Evolutionary conservation across 2,797 vertebrate genomes (phyloP), one percentile per base, ranked within the genome.

Genomic region (Cuniculus paca): DNA sequence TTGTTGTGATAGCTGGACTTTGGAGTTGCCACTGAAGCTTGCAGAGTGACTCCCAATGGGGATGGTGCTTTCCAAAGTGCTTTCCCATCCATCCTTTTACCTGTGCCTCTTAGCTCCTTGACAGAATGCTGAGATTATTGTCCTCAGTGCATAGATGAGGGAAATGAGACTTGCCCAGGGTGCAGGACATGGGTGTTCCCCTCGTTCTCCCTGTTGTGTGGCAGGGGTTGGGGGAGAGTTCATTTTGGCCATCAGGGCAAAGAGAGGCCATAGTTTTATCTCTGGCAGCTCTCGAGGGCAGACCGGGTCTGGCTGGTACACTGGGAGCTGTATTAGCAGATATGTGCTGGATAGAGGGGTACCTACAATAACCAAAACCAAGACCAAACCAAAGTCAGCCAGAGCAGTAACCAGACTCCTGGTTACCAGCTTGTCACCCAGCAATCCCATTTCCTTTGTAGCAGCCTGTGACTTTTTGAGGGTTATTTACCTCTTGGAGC

Each of bases 311-410:
- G 20, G 4, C 63, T 81, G 77, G 60, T 20, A 4, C 42, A 84
- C 77, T 28, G 31, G 58, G 78, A 81, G 83, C 36, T 54, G 10
- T 36, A 7, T 88, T 84, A 31, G 17, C 45, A 65, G 84, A 52
- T 89, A 68, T 92, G 39, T 92, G 90, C 74, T 86, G 92, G 96
- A 81, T 22, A 8, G 74, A 93, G 81, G 8, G 75, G 31, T 48
- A 8, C 52, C 50, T 52, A 48, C 42, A 84, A 82, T 48, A 75
- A 75, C 26, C 26, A 48, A 7, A 45, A 48, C 24, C 72, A 75
- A 75, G 45, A 42, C 70, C 70, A 26, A 74, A 45, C 39, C 39
- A 45, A 45, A 74, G 24, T 26, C 26, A 74, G 45, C 42, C n/a
- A 61, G 79, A 95, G 61, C 28, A n/a, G 24, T 36, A 85, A 45